Evolutionary conservation across 1,140 invertebrate genomes (phyloP).

Genomic region (Leptoteleia sp.): DNA sequence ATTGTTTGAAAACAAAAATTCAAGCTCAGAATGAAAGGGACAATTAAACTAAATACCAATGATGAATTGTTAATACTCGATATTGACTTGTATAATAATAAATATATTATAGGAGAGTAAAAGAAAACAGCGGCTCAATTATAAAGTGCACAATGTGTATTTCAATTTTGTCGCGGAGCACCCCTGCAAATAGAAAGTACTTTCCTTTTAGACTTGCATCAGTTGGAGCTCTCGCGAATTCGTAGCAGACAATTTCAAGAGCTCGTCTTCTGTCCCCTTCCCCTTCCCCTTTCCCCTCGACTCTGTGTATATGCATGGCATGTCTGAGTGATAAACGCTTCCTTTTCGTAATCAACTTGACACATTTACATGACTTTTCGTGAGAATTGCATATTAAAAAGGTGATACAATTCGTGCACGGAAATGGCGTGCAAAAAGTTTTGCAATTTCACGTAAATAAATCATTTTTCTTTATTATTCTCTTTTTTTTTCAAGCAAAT

Average conservation of each 20-base stretch:
- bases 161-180: conserved; percentile 49
- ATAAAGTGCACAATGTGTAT: conserved; percentile 23
- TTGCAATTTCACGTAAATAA: neutral
- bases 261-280: neutral
- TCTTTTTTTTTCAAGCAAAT: too few relatives aligned
- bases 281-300: neutral
- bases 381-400: conserved; percentile 24
- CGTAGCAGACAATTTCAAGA: conserved; percentile 35
- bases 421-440: neutral
- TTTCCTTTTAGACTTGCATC: conserved; percentile 54
- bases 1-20: too few relatives aligned
- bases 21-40: too few relatives aligned
- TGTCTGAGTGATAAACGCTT: conserved; percentile 13
- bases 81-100: too few relatives aligned
- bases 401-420: neutral
- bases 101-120: too few relatives aligned
- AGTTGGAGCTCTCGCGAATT: conserved; percentile 28
- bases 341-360: conserved; percentile 52
- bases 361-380: conserved; percentile 25
- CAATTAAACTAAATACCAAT: too few relatives aligned
- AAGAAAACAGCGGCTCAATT: conserved; percentile 7
- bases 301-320: conserved; percentile 15
- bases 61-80: too few relatives aligned
- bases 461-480: too few relatives aligned
- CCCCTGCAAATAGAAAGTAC: conserved; percentile 58